Base-by-base conservation (phyloP, 2,888 invertebrate genomes). In the Hartigia nigra region DNA sequence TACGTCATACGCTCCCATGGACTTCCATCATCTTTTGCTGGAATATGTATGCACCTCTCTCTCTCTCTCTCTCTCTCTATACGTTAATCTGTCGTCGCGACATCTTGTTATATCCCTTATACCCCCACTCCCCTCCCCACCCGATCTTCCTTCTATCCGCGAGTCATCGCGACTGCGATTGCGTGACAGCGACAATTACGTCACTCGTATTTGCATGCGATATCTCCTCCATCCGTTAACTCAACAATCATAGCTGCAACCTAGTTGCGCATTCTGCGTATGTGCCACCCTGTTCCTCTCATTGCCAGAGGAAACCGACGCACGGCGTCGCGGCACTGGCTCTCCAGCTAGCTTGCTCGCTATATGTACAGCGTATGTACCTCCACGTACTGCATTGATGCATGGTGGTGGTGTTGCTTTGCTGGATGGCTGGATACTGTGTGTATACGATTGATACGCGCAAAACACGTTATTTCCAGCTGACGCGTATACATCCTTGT, bases 161-260 rank as follows among this genome's bases (percentile, higher is more conserved):
- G 80, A 80, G 80, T 81, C 74, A 76, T 74, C 69, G 74, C 80
- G 76, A 78, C 78, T 74, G 79, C 85, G 84, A 82, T 87, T 84
- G 87, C 87, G 86, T 85, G 87, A 87, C 85, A 83, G 75, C 77
- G 84, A 84, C 86, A 86, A 86, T 87, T 86, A 86, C 85, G 80
- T 80, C 75, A 76, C 77, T 75, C 80, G 78, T 83, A 86, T 86
- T 86, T 83, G 84, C 86, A 85, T 86, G 85, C 86, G 84, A 82
- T 82, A 81, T 83, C 83, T 80, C 80, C 83, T 80, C 80, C 83
- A 82, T 82, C 82, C 81, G 79, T 79, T 81, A 81, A 81, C 80
- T 78, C 78, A 78, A 81, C 81, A 76, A 82, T 82, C 79, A 82
- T 79, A 81, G 77, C 69, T 32, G 36, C 78, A 81, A 81, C 77